phyloP scores from a whole-genome alignment of 2,797 vertebrate species.

The Scarus forsteni region DNA sequence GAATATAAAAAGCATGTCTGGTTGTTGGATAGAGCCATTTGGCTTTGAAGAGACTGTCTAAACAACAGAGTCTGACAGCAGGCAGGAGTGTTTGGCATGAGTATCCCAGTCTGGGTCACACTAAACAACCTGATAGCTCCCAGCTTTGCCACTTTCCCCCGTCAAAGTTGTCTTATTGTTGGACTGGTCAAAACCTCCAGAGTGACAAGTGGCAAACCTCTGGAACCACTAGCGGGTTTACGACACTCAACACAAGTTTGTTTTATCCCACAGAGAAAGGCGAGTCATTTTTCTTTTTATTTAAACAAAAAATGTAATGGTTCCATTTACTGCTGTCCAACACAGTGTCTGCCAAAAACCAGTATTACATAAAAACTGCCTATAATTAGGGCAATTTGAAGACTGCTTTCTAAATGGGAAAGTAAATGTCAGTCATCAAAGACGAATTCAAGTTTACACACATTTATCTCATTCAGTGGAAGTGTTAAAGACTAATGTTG shows the following conservation, averaged over 20 bases:
- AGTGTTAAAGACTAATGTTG: constrained; percentile 46
- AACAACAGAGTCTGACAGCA: constrained; percentile 79
- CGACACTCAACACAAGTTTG: constrained; percentile 53
- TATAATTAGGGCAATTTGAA: constrained; percentile 75
- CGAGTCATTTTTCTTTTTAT: constrained; percentile 65
- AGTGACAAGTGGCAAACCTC: constrained; percentile 52
- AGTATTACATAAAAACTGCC: constrained; percentile 63
- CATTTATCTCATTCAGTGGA: constrained; percentile 64
- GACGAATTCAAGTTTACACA: constrained; percentile 69
- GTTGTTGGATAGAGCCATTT: constrained; percentile 71
- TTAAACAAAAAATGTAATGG: constrained; percentile 73
- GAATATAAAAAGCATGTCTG: constrained; percentile 69
- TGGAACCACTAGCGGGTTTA: constrained; percentile 43
- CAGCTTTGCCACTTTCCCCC: constrained; percentile 49
- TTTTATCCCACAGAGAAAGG: constrained; percentile 49
- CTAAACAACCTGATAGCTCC: constrained; percentile 40
- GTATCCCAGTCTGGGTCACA: constrained; percentile 65
- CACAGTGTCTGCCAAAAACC: constrained; percentile 58
- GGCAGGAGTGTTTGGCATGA: constrained; percentile 76
- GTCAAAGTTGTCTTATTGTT: constrained; percentile 57
- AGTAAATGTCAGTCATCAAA: constrained; percentile 67
- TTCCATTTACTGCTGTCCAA: constrained; percentile 70
- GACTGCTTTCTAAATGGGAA: constrained; percentile 68
- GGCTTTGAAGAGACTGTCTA: constrained; percentile 74
- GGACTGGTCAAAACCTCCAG: constrained; percentile 52